These are phyloP conservation scores for Anoncus sp. DNA, from an alignment of 2,888 invertebrate species.

Conservation along the genomic window DNA sequence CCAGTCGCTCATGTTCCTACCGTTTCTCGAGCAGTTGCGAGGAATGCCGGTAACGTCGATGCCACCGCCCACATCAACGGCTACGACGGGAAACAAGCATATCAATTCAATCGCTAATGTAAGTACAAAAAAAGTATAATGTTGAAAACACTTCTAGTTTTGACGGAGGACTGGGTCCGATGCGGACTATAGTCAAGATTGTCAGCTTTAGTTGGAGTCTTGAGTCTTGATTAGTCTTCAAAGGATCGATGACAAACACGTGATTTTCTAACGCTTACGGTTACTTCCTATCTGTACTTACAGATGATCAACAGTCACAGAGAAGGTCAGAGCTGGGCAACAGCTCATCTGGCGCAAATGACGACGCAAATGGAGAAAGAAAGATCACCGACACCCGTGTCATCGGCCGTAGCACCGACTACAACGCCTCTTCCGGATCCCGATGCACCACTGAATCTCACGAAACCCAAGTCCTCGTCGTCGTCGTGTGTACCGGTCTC, in stretches of 20 bases:
- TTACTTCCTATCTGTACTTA: conserved; percentile 48
- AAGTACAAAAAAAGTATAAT: conserved; percentile 35
- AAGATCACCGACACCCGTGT: conserved; percentile 80
- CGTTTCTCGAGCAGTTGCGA: conserved; percentile 86
- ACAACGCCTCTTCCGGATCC: conserved; percentile 85
- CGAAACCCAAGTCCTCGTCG: conserved; percentile 90
- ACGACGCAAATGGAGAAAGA: conserved; percentile 83
- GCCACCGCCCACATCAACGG: conserved; percentile 80
- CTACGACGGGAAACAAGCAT: conserved; percentile 81
- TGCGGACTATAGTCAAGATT: too few species aligned
- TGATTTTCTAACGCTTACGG: too few species aligned
- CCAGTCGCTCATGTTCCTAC: conserved; percentile 88
- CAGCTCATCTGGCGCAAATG: conserved; percentile 90
- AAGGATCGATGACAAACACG: too few species aligned
- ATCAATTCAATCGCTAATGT: conserved; percentile 82
- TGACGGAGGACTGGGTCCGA: too few species aligned
- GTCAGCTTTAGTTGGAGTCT: too few species aligned
- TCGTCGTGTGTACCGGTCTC: conserved; percentile 82
- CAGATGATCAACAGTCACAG: conserved; percentile 85
- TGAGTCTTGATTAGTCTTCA: too few species aligned
- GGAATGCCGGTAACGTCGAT: conserved; percentile 77
- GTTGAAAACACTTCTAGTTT: too few species aligned
- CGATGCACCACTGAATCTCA: conserved; percentile 94
- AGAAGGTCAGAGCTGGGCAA: conserved; percentile 87
- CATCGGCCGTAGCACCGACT: conserved; percentile 79